phyloP scores from a whole-genome alignment of 2,888 invertebrate genomes.

The Tupiocoris notatus region DNA sequence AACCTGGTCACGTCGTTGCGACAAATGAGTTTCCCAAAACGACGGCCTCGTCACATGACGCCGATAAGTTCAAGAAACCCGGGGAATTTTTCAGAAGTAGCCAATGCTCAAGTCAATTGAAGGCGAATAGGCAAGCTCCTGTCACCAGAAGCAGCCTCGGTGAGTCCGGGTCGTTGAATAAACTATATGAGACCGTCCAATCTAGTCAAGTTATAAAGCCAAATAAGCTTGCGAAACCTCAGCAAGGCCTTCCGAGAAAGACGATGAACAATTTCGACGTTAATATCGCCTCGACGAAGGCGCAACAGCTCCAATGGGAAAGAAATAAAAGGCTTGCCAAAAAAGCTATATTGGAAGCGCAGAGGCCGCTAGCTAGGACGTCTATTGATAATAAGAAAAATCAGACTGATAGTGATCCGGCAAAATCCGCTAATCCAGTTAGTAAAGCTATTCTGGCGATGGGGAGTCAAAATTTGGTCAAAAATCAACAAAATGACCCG shows the following conservation, averaged over 20 bases:
- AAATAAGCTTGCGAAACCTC: background rate
- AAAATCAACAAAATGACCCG: constrained; percentile 33
- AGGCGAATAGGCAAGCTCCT: background rate
- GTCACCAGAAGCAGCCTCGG: constrained; percentile 8
- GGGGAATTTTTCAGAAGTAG: constrained; percentile 26
- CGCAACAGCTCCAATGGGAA: constrained; percentile 27
- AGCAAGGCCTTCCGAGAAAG: background rate
- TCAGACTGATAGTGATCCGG: background rate
- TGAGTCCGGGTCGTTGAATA: too few species aligned
- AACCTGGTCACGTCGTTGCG: background rate
- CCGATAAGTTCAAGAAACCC: constrained; percentile 30
- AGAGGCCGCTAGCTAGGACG: background rate
- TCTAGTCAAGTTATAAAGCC: background rate
- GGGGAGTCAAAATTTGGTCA: background rate
- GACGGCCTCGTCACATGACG: background rate
- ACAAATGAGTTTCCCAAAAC: background rate
- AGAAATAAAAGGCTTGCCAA: constrained; percentile 19
- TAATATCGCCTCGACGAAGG: constrained; percentile 25
- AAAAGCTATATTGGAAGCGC: constrained; percentile 15
- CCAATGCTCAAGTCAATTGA: constrained; percentile 17
- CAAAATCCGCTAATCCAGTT: constrained; percentile 24
- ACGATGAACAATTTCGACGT: background rate
- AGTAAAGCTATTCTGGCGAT: constrained; percentile 11
- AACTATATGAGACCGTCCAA: constrained; percentile 22
- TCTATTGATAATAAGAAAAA: background rate